Evolutionary conservation across 2,888 invertebrate genomes (phyloP), one percentile per base, ranked within the genome.

Genomic region (Cerastis rubricosa): DNA sequence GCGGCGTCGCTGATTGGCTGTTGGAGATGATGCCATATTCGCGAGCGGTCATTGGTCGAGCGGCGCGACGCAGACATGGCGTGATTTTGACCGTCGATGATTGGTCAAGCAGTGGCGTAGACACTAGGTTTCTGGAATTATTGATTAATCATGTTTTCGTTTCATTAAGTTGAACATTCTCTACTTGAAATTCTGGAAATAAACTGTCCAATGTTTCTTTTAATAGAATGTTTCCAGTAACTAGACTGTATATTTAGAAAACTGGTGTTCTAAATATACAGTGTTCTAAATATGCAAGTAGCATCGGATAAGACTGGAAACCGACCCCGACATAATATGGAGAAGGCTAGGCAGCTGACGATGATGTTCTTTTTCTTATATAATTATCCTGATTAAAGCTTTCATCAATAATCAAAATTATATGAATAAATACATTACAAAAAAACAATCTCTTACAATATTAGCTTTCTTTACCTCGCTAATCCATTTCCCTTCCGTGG

Each of bases 51-150:
- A n/a, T n/a, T n/a, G n/a, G n/a, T n/a, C n/a, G n/a, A n/a, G n/a
- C n/a, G n/a, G n/a, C n/a, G n/a, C n/a, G n/a, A n/a, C n/a, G n/a
- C n/a, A n/a, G n/a, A n/a, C n/a, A n/a, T n/a, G n/a, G n/a, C n/a
- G n/a, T n/a, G n/a, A n/a, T n/a, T n/a, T n/a, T n/a, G n/a, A n/a
- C n/a, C n/a, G n/a, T n/a, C n/a, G n/a, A n/a, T n/a, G n/a, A n/a
- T n/a, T n/a, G n/a, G n/a, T n/a, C n/a, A n/a, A n/a, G n/a, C n/a
- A n/a, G n/a, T n/a, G n/a, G n/a, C n/a, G n/a, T n/a, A n/a, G n/a
- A n/a, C n/a, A n/a, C n/a, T n/a, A 61, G 9, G 25, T 80, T 19
- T 25, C 29, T 43, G 71, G 19, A 45, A 19, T 63, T 35, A n/a
- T 12, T 43, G 19, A 35, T 49, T 19, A 45, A 72, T 54, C 19